Percentiles rank a stretch among this genome's conserved stretches.
phyloP scores from a whole-genome alignment of 1,140 invertebrate genomes.

The Ridgeia piscesae region DNA sequence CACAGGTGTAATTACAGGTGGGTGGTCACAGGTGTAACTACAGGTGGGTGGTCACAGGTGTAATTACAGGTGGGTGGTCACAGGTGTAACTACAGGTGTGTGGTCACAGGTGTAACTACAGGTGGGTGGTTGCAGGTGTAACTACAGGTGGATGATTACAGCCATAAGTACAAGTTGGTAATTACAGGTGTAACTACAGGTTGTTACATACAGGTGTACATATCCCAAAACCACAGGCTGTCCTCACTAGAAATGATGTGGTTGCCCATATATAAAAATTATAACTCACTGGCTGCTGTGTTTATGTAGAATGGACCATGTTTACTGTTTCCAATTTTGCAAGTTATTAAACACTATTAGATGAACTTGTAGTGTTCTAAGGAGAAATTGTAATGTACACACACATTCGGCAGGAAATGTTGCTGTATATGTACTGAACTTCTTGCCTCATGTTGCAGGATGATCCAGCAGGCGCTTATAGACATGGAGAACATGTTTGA shows the following conservation, averaged over 20 bases:
- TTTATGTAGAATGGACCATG: neutral
- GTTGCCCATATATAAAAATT: too few species aligned
- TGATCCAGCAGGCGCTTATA: slow-evolving; percentile 95
- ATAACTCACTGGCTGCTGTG: neutral
- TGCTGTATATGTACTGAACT: neutral
- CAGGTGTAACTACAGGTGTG: neutral
- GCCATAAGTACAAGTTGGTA: slow-evolving; percentile 80
- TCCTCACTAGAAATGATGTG: neutral
- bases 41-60: neutral
- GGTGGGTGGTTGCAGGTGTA: slow-evolving; percentile 60
- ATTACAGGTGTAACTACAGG: neutral
- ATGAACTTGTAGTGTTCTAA: too few species aligned
- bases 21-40: neutral
- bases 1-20: slow-evolving; percentile 86
- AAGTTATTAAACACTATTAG: too few species aligned
- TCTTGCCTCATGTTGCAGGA: slow-evolving; percentile 62
- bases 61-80: slow-evolving; percentile 77
- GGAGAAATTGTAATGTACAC: too few species aligned
- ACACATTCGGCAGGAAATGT: neutral
- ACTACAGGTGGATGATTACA: neutral
- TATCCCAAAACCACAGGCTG: neutral
- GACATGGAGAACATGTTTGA: slow-evolving; percentile 99
- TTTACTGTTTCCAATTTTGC: too few species aligned
- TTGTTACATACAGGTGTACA: too few species aligned
- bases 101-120: slow-evolving; percentile 72